Evolutionary conservation across 2,113 vertebrate genomes (phyloP).

Genomic region (Pardalotus punctatus): DNA sequence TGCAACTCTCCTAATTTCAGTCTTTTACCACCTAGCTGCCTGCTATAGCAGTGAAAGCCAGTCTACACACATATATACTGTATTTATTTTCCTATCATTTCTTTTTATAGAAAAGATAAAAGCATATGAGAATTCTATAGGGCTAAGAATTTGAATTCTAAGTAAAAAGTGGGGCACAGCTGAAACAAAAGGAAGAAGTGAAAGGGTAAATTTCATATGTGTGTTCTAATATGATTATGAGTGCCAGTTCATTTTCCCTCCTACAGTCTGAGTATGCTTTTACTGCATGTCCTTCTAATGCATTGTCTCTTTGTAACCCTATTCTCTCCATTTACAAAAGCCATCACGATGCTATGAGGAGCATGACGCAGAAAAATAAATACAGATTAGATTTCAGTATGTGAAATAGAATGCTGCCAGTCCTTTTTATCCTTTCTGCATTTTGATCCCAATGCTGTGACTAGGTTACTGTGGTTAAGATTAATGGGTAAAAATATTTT

Average conservation of each 20-base stretch:
- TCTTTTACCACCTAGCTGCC: neutral
- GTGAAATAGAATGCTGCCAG: neutral
- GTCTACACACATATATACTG: neutral
- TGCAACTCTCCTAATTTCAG: neutral
- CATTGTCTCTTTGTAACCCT: neutral
- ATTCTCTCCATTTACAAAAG: neutral
- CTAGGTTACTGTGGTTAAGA: slow-evolving; percentile 9
- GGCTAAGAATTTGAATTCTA: neutral
- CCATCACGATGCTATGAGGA: neutral
- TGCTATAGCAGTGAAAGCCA: neutral
- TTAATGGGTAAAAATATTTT: slow-evolving; percentile 50
- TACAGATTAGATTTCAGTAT: neutral
- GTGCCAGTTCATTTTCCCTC: neutral
- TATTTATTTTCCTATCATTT: neutral
- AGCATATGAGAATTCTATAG: neutral
- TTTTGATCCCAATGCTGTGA: slow-evolving; percentile 28
- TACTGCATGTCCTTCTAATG: neutral
- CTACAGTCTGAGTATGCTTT: neutral
- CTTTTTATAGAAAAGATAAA: neutral
- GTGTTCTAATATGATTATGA: neutral
- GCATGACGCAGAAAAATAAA: slow-evolving; percentile 23
- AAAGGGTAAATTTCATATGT: neutral
- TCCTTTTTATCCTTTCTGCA: neutral
- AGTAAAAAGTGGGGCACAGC: neutral
- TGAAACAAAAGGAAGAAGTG: neutral